These are phyloP conservation scores for Patagioenas fasciata DNA, from an alignment of 2,113 vertebrate species.

Conservation along the genomic window DNA sequence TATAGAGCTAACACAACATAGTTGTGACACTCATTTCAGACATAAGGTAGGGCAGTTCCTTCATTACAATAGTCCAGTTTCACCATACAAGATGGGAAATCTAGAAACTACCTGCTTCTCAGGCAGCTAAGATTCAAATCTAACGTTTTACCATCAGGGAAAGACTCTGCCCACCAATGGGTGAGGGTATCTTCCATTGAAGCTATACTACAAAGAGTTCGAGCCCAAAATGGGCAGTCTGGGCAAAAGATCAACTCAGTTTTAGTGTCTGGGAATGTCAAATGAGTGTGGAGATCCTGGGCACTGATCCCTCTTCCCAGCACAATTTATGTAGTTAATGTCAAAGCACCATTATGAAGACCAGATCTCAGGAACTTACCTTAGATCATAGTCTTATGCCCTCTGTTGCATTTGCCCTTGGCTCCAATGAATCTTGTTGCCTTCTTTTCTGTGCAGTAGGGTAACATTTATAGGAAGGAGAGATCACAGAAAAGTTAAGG, in stretches of 20 bases:
- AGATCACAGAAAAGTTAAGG: neutral
- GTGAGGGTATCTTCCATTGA: neutral
- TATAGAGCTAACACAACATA: neutral
- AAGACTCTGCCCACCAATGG: neutral
- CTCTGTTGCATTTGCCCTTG: neutral
- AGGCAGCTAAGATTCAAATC: neutral
- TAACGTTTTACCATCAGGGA: neutral
- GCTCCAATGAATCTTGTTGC: neutral
- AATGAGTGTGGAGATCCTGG: neutral
- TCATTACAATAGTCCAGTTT: neutral
- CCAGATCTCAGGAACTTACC: neutral
- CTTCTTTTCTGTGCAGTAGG: neutral
- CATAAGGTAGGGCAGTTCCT: neutral
- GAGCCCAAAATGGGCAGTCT: neutral
- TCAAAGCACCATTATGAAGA: neutral
- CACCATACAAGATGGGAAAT: neutral
- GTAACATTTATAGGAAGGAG: neutral
- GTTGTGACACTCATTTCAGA: neutral
- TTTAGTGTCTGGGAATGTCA: neutral
- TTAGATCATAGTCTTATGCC: rapidly evolving
- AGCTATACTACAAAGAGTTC: neutral
- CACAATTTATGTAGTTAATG: neutral
- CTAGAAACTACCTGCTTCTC: neutral
- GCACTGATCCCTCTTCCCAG: neutral
- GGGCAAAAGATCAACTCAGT: neutral